Conservation (phyloP, 1,140 invertebrate species). For the Neuroterus valhalla region DNA sequence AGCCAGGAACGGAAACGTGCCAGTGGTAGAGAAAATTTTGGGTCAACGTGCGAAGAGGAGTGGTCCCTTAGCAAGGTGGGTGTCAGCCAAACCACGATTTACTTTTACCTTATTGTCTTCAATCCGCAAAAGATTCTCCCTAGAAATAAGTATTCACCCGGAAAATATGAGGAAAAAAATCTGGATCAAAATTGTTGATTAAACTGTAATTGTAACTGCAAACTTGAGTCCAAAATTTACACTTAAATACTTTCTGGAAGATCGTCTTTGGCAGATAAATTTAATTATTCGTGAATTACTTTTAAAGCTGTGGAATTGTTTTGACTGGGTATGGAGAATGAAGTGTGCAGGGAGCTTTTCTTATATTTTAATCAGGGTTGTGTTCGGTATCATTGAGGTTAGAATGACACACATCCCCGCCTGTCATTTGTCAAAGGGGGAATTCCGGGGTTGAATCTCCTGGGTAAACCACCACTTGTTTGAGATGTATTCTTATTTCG, state of each 20-base stretch:
- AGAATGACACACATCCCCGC: slow-evolving; percentile 13
- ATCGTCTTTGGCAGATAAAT: neutral
- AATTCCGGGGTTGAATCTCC: neutral
- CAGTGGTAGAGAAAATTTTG: slow-evolving; percentile 93
- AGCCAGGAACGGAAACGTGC: slow-evolving; percentile 91
- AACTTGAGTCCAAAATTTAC: neutral
- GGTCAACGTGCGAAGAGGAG: slow-evolving; percentile 91
- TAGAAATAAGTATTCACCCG: no score
- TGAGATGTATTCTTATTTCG: neutral
- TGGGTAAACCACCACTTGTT: neutral
- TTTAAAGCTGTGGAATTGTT: no score
- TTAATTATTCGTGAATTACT: neutral
- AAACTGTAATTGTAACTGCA: no score
- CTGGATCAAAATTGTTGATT: no score
- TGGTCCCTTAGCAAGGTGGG: slow-evolving; percentile 93
- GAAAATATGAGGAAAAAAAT: no score
- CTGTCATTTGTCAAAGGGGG: slow-evolving; percentile 9
- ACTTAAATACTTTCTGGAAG: neutral
- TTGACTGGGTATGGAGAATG: no score
- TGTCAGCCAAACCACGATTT: slow-evolving; percentile 59
- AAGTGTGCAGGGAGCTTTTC: neutral
- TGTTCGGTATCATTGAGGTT: slow-evolving; percentile 34
- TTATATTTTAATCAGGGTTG: neutral
- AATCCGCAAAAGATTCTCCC: neutral
- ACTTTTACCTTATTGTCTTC: neutral